Percentiles rank a stretch among this genome's conserved stretches.
Evolutionary conservation across 2,888 invertebrate species (phyloP).

Genomic region (Agrilus mali): DNA sequence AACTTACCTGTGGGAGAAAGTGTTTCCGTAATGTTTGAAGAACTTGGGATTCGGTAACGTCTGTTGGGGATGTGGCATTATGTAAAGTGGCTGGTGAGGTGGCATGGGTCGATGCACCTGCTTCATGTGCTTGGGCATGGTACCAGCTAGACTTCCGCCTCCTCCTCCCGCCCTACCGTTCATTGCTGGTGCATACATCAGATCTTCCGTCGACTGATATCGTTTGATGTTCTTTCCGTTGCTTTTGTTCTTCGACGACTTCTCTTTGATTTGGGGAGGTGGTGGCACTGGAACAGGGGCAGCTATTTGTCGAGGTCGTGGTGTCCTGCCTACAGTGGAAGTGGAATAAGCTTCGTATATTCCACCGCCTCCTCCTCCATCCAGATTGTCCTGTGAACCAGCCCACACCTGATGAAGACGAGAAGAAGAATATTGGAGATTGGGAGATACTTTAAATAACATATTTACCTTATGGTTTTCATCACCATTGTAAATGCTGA

Average conservation of each 20-base stretch:
- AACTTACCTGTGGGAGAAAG: constrained; percentile 32
- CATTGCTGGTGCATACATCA: constrained; percentile 39
- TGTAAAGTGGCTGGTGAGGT: constrained; percentile 31
- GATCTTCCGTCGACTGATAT: constrained; percentile 42
- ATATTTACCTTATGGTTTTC: constrained; percentile 69
- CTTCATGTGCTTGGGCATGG: constrained; percentile 35
- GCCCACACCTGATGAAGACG: constrained; percentile 51
- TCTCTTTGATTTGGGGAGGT: constrained; percentile 59
- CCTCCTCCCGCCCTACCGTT: constrained; percentile 36
- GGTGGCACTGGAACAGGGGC: constrained; percentile 70
- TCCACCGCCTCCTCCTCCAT: constrained; percentile 28
- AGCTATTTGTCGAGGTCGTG: constrained; percentile 69
- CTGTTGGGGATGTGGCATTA: constrained; percentile 28
- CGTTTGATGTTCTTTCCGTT: constrained; percentile 38
- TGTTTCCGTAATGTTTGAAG: constrained; percentile 34
- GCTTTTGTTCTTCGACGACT: constrained; percentile 49
- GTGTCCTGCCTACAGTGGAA: constrained; percentile 49
- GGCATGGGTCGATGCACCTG: constrained; percentile 25
- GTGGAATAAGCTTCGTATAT: constrained; percentile 53
- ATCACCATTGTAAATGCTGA: constrained; percentile 78
- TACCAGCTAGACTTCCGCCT: constrained; percentile 25
- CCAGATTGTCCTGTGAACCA: constrained; percentile 62
- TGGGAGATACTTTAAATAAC: background rate
- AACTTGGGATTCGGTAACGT: constrained; percentile 35
- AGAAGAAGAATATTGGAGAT: too few relatives aligned